Evolutionary conservation across 1,140 invertebrate genomes (phyloP).

Genomic region (Carcinoscorpius rotundicauda): DNA sequence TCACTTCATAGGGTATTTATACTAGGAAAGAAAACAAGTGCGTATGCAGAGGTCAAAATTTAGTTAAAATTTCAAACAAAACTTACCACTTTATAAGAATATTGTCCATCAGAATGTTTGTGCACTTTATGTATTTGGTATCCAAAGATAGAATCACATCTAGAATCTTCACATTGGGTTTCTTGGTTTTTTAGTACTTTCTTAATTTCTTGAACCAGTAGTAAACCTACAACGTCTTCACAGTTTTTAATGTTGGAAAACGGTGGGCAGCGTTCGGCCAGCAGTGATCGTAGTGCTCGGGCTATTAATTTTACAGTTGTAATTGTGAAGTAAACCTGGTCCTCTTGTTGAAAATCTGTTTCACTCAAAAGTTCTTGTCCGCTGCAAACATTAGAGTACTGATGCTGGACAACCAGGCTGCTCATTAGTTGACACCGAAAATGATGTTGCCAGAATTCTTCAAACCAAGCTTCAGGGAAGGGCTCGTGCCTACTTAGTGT

Average conservation of each 20-base stretch:
- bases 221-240: slow-evolving; percentile 20
- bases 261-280: slow-evolving; percentile 24
- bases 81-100: no score
- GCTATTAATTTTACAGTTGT: slow-evolving; percentile 33
- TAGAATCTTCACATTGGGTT: slow-evolving; percentile 14
- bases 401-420: slow-evolving; percentile 26
- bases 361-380: slow-evolving; percentile 17
- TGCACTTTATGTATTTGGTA: slow-evolving; percentile 7
- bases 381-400: slow-evolving; percentile 8
- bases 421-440: slow-evolving; percentile 32
- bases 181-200: slow-evolving; percentile 5
- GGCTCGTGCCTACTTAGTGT: slow-evolving; percentile 29
- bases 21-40: no score
- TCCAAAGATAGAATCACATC: slow-evolving; percentile 9
- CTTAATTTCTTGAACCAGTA: slow-evolving; percentile 16
- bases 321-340: slow-evolving; percentile 34
- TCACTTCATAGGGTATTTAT: no score
- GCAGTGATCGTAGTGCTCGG: slow-evolving; percentile 29
- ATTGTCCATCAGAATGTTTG: no score
- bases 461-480: slow-evolving; percentile 36
- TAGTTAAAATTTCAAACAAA: no score
- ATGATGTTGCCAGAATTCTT: slow-evolving; percentile 35
- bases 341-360: slow-evolving; percentile 25
- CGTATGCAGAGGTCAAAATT: no score
- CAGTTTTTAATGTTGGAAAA: slow-evolving; percentile 28